These are phyloP conservation scores for Indri indri DNA, from an alignment of 2,113 vertebrate genomes.

Conservation along the genomic window DNA sequence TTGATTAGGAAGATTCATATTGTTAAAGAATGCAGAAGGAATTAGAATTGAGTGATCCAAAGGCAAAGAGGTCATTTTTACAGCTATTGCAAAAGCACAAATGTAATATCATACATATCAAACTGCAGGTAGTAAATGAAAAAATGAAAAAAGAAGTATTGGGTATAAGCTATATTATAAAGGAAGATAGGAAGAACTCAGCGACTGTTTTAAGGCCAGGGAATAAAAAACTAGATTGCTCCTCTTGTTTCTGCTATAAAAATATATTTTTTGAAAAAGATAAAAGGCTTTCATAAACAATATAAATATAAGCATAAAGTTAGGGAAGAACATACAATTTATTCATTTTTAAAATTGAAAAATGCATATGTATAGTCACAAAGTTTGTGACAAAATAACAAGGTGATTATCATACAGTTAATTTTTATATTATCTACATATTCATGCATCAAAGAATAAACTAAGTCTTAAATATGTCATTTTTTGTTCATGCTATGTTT, in stretches of 20 bases:
- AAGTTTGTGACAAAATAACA: not conserved
- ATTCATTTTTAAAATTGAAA: not conserved
- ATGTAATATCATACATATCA: not conserved
- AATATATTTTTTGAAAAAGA: not conserved
- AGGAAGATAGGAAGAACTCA: not conserved
- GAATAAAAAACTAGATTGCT: not conserved
- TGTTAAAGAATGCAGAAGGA: not conserved
- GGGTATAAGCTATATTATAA: not conserved
- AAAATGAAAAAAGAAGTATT: not conserved
- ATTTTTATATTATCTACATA: not conserved
- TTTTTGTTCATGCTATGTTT: not conserved
- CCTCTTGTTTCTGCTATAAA: not conserved
- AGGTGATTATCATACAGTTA: not conserved
- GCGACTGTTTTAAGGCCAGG: not conserved
- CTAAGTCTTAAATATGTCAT: not conserved
- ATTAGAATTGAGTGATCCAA: not conserved
- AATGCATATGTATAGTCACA: not conserved
- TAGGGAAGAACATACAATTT: not conserved
- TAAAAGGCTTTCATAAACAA: not conserved
- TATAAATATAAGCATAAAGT: not conserved
- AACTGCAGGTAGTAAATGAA: not conserved
- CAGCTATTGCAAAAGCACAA: not conserved
- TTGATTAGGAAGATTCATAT: not conserved
- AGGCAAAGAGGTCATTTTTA: not conserved
- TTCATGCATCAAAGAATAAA: not conserved